Conservation (phyloP, 2,797 vertebrate species). For the Catharus ustulatus region DNA sequence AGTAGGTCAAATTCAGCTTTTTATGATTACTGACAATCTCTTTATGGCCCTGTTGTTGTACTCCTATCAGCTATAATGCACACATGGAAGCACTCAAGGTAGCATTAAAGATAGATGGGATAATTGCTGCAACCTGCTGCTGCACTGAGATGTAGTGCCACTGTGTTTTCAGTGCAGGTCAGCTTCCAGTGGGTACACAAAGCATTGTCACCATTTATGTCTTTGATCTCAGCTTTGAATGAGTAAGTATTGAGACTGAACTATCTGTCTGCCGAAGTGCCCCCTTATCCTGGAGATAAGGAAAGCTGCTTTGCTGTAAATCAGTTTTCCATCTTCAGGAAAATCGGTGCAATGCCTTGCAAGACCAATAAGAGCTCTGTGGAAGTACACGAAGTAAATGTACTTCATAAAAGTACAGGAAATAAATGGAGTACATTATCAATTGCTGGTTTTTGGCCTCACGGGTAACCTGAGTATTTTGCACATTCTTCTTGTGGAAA, state of each 20-base stretch:
- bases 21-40: not conserved
- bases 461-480: not conserved
- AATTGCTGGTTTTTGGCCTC: not conserved
- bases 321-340: not conserved
- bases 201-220: not conserved
- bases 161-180: not conserved
- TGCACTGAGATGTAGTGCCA: not conserved
- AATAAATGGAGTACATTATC: not conserved
- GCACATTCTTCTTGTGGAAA: not conserved
- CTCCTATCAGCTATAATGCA: not conserved
- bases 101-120: not conserved
- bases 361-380: not conserved
- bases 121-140: not conserved
- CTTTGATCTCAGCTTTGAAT: not conserved
- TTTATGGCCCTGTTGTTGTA: not conserved
- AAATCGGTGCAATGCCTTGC: not conserved
- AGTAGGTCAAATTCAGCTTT: conserved; percentile 6
- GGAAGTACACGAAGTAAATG: not conserved
- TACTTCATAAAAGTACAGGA: not conserved
- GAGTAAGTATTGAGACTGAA: not conserved
- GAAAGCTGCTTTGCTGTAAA: not conserved
- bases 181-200: not conserved
- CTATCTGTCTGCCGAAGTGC: not conserved
- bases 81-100: not conserved
- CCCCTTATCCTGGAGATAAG: not conserved